Evolutionary conservation across 2,113 vertebrate species (phyloP), one percentile per base, ranked within the genome.

Genomic region (Podiceps cristatus): DNA sequence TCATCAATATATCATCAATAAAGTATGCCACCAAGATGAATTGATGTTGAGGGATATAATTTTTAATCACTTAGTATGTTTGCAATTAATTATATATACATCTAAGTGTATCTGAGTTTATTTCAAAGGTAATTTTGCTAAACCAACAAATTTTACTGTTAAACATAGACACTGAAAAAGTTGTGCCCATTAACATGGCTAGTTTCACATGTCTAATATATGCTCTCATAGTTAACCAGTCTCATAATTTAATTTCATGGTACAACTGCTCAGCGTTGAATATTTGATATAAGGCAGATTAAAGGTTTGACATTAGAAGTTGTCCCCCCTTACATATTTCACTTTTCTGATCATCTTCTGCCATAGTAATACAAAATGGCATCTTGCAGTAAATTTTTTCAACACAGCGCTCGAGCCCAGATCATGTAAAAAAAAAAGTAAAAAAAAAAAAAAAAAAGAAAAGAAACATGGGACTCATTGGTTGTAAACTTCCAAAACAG

Each of bases 181-280:
- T 73, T 53, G 27, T 59, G 29, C 29, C 31, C 55, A 60, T 86
- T 95, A 95, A 81, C 35, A 64, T 45, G 53, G 55, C 47, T 94
- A 66, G 76, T 85, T 95, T 89, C 69, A 52, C 53, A 68, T 81
- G 28, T 81, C 77, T 86, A 60, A 96, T 85, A 75, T 72, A 90
- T 81, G 68, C 52, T 83, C 76, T 88, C 49, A 94, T 23, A 90
- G 50, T 86, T 97, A 96, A 93, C 75, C 78, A 95, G 47, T 95
- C 64, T 90, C 68, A 90, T 93, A 40, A 88, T 80, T 83, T 83
- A 91, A 87, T 96, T 95, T 94, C 80, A 94, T 93, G 74, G 74
- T 90, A 49, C 29, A 88, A 69, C 74, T 72, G 40, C 35, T 94
- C 77, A 68, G 49, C 0, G 0, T 44, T 86, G 85, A 87, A 82